Evolutionary conservation across 2,888 invertebrate genomes (phyloP).

Genomic region (Choreutis nemorana): DNA sequence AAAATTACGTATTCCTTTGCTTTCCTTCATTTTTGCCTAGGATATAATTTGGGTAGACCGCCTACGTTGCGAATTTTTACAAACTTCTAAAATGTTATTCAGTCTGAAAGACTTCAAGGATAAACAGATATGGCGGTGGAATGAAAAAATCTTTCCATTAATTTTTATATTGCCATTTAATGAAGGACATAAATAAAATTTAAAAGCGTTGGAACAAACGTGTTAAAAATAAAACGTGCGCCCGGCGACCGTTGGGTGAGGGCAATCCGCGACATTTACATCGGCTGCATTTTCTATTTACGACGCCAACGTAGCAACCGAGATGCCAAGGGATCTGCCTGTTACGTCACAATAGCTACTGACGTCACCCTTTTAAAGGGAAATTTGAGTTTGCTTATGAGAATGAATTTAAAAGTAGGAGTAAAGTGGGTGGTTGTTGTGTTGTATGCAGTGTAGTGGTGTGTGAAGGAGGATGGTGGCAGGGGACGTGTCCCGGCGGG

Average conservation of each 20-base stretch:
- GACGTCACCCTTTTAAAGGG: background rate
- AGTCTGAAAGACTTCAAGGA: too few relatives aligned
- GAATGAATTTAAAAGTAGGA: background rate
- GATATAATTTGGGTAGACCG: too few relatives aligned
- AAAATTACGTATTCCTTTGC: too few relatives aligned
- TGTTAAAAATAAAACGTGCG: conserved; percentile 8
- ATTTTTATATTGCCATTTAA: too few relatives aligned
- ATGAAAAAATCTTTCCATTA: too few relatives aligned
- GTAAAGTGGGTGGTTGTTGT: background rate
- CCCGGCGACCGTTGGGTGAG: conserved; percentile 10
- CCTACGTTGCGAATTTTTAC: too few relatives aligned
- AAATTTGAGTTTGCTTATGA: background rate
- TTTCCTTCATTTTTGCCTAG: too few relatives aligned
- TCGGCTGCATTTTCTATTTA: conserved; percentile 54
- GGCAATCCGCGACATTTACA: conserved; percentile 46
- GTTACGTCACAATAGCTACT: background rate
- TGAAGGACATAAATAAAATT: too few relatives aligned
- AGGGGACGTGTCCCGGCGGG: conserved; percentile 58
- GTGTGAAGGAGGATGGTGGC: conserved; percentile 36
- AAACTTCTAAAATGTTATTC: too few relatives aligned
- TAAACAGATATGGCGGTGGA: too few relatives aligned
- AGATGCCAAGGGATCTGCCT: conserved; percentile 9
- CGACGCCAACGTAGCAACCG: conserved; percentile 25
- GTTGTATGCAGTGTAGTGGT: background rate
- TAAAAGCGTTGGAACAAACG: too few relatives aligned